Conservation (phyloP, 37 sponge, comb jelly and placozoan genomes). For the Eunapius fragilis region DNA sequence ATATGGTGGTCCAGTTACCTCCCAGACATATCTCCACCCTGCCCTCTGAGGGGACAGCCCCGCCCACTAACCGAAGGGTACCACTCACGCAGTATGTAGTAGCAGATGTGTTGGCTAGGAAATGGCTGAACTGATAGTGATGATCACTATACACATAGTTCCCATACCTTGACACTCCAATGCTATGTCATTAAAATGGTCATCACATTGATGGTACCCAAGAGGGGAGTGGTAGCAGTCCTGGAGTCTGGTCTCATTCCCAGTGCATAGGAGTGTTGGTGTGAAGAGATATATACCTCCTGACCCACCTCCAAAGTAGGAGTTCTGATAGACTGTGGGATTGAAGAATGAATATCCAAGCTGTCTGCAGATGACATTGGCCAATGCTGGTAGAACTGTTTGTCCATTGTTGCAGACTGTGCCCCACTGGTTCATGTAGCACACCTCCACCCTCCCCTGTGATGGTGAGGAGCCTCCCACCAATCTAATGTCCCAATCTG, state of each 20-base stretch:
- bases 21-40: slow-evolving; percentile 5
- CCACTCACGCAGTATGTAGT: background rate
- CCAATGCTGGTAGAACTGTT: background rate
- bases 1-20: background rate
- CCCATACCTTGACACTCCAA: background rate
- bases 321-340: background rate
- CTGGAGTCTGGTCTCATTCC: background rate
- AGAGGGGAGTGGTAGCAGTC: background rate
- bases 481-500: background rate
- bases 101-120: background rate
- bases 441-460: background rate
- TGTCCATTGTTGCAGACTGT: background rate
- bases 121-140: background rate
- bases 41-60: background rate
- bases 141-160: background rate
- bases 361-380: background rate
- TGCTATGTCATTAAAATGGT: background rate
- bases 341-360: background rate
- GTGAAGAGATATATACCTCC: background rate
- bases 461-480: background rate
- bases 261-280: background rate
- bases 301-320: background rate
- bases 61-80: background rate
- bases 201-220: background rate
- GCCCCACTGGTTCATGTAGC: background rate